Evolutionary conservation across 1,140 invertebrate species (phyloP).

Genomic region (Amyelois transitella): DNA sequence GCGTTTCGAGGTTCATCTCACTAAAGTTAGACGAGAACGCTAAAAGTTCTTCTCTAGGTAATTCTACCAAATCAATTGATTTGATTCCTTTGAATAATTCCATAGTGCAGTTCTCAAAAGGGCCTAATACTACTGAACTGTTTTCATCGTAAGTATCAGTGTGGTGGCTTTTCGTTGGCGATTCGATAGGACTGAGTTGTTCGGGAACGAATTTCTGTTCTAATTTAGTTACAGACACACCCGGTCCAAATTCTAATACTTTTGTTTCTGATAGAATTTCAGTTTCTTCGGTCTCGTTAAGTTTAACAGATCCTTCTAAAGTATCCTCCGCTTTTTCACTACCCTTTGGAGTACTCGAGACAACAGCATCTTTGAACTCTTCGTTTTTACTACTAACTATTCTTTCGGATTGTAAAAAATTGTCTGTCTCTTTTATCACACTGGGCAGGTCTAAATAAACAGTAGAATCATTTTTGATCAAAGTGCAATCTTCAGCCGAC

Average conservation of each 20-base stretch:
- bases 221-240: constrained; percentile 39
- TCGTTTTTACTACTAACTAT: constrained; percentile 25
- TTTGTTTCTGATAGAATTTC: constrained; percentile 35
- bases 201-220: constrained; percentile 54
- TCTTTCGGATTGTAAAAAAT: constrained; percentile 53
- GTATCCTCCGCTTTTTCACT: constrained; percentile 41
- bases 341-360: constrained; percentile 50
- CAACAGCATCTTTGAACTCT: constrained; percentile 26
- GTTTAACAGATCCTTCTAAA: constrained; percentile 23
- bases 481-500: constrained; percentile 24
- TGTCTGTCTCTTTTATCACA: constrained; percentile 41
- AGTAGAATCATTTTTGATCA: constrained; percentile 50
- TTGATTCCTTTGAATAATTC: constrained; percentile 74
- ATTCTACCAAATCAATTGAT: constrained; percentile 46
- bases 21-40: constrained; percentile 74
- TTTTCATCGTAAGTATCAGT: constrained; percentile 66
- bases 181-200: constrained; percentile 55
- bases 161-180: constrained; percentile 61
- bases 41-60: constrained; percentile 66
- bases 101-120: constrained; percentile 74
- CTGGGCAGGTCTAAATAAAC: constrained; percentile 59
- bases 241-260: constrained; percentile 33
- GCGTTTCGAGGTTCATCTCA: constrained; percentile 65
- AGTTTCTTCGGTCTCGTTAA: constrained; percentile 19
- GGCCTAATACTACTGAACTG: constrained; percentile 73